Conservation (phyloP, 2,888 invertebrate genomes). For the Parelbella ahira region DNA sequence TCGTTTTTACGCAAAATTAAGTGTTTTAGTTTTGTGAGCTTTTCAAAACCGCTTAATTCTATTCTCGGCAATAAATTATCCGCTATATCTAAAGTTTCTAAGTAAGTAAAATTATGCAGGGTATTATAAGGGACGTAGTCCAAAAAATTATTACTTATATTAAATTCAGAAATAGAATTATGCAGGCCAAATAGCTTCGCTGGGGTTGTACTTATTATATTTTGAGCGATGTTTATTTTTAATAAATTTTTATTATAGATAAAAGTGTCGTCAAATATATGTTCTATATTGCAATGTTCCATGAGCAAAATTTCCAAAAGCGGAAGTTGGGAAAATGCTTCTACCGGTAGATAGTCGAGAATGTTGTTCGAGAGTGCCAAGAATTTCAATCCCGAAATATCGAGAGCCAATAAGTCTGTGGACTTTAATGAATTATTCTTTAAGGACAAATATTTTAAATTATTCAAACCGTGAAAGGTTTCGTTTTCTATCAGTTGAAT, state of each 20-base stretch:
- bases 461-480: constrained; percentile 87
- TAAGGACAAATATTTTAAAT: constrained; percentile 88
- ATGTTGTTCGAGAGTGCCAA: constrained; percentile 89
- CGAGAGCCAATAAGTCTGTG: constrained; percentile 84
- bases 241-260: constrained; percentile 86
- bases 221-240: constrained; percentile 86
- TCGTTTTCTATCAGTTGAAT: constrained; percentile 86
- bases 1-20: constrained; percentile 67
- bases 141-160: constrained; percentile 86
- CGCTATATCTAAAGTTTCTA: constrained; percentile 86
- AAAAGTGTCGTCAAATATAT: constrained; percentile 86
- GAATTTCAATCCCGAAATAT: constrained; percentile 87
- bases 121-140: constrained; percentile 89
- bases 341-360: constrained; percentile 85
- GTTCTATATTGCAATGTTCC: constrained; percentile 85
- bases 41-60: constrained; percentile 82
- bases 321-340: constrained; percentile 87
- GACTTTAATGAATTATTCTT: constrained; percentile 86
- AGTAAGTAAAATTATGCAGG: constrained; percentile 85
- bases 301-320: constrained; percentile 87
- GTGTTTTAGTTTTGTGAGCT: constrained; percentile 58
- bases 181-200: constrained; percentile 84
- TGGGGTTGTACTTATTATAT: constrained; percentile 84
- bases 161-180: constrained; percentile 87
- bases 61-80: constrained; percentile 85